Evolutionary conservation across 2,113 vertebrate species (phyloP).

Genomic region (Orthonyx spaldingii): DNA sequence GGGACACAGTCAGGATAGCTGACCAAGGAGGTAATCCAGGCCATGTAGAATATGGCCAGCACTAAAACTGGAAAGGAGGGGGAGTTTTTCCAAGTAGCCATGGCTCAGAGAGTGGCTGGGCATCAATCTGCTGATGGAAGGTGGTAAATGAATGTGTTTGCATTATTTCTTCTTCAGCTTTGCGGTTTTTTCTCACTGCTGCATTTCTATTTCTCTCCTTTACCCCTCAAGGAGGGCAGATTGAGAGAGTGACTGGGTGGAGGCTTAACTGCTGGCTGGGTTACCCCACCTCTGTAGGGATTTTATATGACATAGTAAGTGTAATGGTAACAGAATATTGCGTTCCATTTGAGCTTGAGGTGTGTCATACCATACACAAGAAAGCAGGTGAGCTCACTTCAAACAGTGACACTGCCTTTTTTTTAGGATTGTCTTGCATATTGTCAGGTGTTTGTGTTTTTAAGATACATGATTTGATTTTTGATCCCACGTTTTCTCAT

Average conservation of each 20-base stretch:
- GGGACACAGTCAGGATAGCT: not conserved
- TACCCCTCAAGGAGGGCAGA: not conserved
- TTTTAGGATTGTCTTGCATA: not conserved
- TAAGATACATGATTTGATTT: not conserved
- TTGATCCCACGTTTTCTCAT: not conserved
- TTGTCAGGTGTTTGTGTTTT: not conserved
- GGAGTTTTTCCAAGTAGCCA: not conserved
- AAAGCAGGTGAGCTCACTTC: not conserved
- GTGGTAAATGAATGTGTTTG: not conserved
- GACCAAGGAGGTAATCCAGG: not conserved
- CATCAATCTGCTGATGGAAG: not conserved
- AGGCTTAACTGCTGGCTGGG: not conserved
- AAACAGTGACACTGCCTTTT: not conserved
- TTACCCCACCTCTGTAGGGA: rapidly evolving
- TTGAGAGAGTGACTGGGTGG: not conserved
- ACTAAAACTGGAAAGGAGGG: not conserved
- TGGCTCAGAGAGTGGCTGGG: not conserved
- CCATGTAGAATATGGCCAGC: not conserved
- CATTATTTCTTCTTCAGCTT: not conserved
- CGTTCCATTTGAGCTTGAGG: not conserved
- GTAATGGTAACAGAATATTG: not conserved
- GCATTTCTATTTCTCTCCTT: not conserved
- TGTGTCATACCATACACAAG: not conserved
- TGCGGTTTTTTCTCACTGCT: rapidly evolving
- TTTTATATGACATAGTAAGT: not conserved